These are phyloP conservation scores for Pontoporia blainvillei DNA, from an alignment of 2,113 vertebrate species.

Conservation along the genomic window DNA sequence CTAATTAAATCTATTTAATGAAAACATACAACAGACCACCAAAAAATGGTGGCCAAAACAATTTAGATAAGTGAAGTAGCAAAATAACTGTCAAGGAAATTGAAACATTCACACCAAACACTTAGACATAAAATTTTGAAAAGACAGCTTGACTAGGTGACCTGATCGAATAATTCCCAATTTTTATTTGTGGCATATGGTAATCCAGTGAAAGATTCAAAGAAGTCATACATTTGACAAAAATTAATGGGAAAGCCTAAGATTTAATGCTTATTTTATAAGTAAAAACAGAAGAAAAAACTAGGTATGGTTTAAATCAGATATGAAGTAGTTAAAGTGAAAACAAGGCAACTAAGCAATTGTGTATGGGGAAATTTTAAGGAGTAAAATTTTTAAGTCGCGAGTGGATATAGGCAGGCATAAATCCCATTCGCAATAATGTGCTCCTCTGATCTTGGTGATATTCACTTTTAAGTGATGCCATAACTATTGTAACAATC, in stretches of 20 bases:
- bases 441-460: slow-evolving; percentile 62
- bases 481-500: slow-evolving; percentile 70
- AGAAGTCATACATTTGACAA: slow-evolving; percentile 7
- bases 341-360: slow-evolving; percentile 56
- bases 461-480: slow-evolving; percentile 75
- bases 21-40: neutral
- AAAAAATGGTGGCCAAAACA: neutral
- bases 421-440: slow-evolving; percentile 76
- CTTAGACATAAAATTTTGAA: neutral
- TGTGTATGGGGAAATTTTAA: slow-evolving; percentile 61
- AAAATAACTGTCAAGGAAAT: neutral
- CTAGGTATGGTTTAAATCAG: slow-evolving; percentile 63
- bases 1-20: neutral
- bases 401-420: slow-evolving; percentile 56
- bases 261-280: slow-evolving; percentile 62
- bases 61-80: slow-evolving; percentile 11
- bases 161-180: neutral
- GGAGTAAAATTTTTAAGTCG: slow-evolving; percentile 68
- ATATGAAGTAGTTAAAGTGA: slow-evolving; percentile 65
- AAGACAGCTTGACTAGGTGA: neutral
- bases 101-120: neutral
- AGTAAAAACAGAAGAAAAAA: slow-evolving; percentile 60
- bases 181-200: neutral
- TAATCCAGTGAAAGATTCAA: neutral
- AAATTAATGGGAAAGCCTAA: slow-evolving; percentile 25